Evolutionary conservation across 2,113 vertebrate genomes (phyloP).

Genomic region (Trogon melanurus): DNA sequence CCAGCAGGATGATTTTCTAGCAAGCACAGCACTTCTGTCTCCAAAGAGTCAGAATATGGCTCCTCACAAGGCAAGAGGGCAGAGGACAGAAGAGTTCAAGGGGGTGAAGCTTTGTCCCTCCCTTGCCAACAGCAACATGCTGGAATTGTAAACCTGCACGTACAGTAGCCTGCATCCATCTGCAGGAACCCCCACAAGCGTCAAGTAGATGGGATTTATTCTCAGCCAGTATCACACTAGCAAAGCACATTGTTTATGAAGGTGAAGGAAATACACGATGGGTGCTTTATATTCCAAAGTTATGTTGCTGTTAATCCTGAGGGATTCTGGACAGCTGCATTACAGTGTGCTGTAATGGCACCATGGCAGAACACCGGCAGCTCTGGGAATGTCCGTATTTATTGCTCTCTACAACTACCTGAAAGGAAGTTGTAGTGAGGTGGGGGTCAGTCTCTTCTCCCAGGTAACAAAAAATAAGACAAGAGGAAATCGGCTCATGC

Average conservation of each 20-base stretch:
- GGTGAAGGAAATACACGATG: background rate
- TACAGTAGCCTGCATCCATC: background rate
- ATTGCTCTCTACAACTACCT: too few relatives aligned
- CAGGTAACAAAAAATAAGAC: too few relatives aligned
- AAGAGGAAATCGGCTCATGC: too few relatives aligned
- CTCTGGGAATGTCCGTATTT: background rate
- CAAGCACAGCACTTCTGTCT: background rate
- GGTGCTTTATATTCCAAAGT: background rate
- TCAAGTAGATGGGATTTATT: background rate
- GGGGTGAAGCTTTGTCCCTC: background rate
- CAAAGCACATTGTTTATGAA: background rate
- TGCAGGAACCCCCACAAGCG: background rate
- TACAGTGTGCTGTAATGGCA: background rate
- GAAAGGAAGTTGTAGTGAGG: too few relatives aligned
- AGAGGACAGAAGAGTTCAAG: background rate
- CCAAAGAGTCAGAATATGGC: background rate
- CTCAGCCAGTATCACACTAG: background rate
- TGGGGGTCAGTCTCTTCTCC: too few relatives aligned
- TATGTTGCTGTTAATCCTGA: background rate
- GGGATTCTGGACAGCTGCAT: background rate
- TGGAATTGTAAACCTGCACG: accelerated
- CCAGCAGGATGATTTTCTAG: background rate
- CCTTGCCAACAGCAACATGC: background rate
- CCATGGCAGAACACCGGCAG: background rate
- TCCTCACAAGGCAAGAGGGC: background rate